Conservation (phyloP, 2,113 vertebrate genomes). For the Aphyosemion australe region DNA sequence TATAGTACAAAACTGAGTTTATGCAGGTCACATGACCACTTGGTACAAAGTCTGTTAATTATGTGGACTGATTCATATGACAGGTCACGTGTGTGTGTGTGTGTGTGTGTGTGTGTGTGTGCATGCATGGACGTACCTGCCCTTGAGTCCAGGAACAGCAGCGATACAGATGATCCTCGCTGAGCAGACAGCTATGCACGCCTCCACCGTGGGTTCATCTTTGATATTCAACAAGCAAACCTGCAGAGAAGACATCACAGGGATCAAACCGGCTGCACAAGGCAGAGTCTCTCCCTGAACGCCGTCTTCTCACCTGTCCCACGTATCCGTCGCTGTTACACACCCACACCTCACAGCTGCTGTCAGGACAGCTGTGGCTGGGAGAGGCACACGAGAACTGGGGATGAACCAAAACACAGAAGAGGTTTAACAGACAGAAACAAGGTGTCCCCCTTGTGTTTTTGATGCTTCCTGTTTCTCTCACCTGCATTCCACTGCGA, state of each 20-base stretch:
- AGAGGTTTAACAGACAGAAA: neutral
- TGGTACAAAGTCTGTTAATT: too few species aligned
- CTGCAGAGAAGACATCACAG: conserved; percentile 27
- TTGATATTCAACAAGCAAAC: conserved; percentile 95
- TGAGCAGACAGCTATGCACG: conserved; percentile 96
- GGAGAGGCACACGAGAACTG: conserved; percentile 98
- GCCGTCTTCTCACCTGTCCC: conserved; percentile 86
- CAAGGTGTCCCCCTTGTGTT: neutral
- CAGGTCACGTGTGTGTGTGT: too few species aligned
- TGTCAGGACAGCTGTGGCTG: conserved; percentile 90
- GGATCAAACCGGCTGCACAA: neutral
- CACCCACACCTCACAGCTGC: conserved; percentile 94
- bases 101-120: neutral
- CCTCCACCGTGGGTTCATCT: conserved; percentile 94
- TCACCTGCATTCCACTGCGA: conserved; percentile 96
- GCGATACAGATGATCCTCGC: conserved; percentile 97
- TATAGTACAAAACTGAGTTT: too few species aligned
- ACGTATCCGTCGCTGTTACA: conserved; percentile 98
- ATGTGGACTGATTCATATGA: too few species aligned
- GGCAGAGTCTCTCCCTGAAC: too few species aligned
- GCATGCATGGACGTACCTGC: conserved; percentile 46
- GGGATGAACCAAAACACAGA: conserved; percentile 1
- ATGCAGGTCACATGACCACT: too few species aligned
- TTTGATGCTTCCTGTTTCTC: conserved; percentile 2
- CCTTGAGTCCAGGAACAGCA: conserved; percentile 92